phyloP scores from a whole-genome alignment of 2,888 invertebrate species.

The Steinernema scapterisci region DNA sequence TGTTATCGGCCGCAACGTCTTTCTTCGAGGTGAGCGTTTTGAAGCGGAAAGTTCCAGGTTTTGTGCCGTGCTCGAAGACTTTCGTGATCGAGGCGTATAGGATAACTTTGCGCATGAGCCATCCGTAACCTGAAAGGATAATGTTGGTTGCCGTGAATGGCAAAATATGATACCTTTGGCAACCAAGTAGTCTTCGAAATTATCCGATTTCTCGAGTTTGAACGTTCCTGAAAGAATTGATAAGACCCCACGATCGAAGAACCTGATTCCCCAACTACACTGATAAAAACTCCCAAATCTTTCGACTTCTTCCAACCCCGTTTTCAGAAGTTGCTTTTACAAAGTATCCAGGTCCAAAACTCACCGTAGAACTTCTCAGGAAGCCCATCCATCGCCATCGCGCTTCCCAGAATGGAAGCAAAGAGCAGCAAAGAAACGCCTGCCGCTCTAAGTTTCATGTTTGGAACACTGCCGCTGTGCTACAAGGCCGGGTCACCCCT shows the following conservation, averaged over 20 bases:
- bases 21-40: slow-evolving; percentile 25
- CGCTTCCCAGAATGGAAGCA: background rate
- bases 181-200: slow-evolving; percentile 4
- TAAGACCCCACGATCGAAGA: too few species aligned
- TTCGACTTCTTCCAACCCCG: too few species aligned
- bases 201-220: slow-evolving; percentile 25
- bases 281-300: too few species aligned
- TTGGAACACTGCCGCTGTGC: background rate
- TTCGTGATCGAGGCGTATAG: slow-evolving; percentile 53
- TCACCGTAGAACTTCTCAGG: slow-evolving; percentile 58
- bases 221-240: slow-evolving; percentile 10
- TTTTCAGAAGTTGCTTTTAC: too few species aligned
- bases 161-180: too few species aligned
- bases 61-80: slow-evolving; percentile 38
- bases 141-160: too few species aligned
- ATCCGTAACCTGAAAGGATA: too few species aligned
- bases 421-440: background rate
- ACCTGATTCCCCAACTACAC: too few species aligned
- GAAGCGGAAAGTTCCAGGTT: slow-evolving; percentile 10
- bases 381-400: slow-evolving; percentile 38
- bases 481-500: background rate
- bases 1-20: slow-evolving; percentile 5
- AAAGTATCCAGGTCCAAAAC: too few species aligned
- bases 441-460: background rate
- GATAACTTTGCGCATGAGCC: slow-evolving; percentile 58